phyloP scores from a whole-genome alignment of 2,888 invertebrate species.

The Polyommatus iphigenia region DNA sequence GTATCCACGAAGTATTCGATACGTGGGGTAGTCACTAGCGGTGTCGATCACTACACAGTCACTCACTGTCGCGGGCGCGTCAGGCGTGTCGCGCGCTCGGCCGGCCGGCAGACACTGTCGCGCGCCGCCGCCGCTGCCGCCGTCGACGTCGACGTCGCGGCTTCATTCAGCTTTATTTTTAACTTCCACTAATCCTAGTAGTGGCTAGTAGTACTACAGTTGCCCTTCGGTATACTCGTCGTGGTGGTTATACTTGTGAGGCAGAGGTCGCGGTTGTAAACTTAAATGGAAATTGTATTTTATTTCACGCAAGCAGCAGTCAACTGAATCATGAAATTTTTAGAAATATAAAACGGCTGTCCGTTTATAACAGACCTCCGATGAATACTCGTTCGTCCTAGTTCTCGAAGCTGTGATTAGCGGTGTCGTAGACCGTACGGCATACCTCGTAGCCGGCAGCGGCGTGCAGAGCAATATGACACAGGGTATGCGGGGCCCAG shows the following conservation, averaged over 20 bases:
- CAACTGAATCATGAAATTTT: too few species aligned
- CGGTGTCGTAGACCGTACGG: too few species aligned
- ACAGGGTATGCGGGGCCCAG: too few species aligned
- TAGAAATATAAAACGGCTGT: too few species aligned
- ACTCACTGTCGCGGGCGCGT: neutral
- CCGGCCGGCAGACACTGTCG: neutral
- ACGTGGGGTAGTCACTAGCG: neutral
- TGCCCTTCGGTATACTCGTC: neutral
- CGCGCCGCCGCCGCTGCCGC: neutral
- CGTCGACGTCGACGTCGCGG: neutral
- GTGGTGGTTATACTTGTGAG: neutral
- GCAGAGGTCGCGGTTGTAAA: too few species aligned
- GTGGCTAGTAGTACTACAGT: neutral
- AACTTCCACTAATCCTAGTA: neutral
- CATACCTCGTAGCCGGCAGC: too few species aligned
- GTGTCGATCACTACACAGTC: neutral
- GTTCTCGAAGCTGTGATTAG: too few species aligned
- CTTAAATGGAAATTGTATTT: too few species aligned
- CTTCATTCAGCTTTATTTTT: constrained; percentile 19
- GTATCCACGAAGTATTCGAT: neutral
- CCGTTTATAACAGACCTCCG: too few species aligned
- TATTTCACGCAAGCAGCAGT: too few species aligned
- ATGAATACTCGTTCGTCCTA: too few species aligned
- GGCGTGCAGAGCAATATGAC: too few species aligned
- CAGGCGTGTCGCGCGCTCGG: constrained; percentile 18